Evolutionary conservation across 2,888 invertebrate genomes (phyloP).

Genomic region (Uropetala carovei): DNA sequence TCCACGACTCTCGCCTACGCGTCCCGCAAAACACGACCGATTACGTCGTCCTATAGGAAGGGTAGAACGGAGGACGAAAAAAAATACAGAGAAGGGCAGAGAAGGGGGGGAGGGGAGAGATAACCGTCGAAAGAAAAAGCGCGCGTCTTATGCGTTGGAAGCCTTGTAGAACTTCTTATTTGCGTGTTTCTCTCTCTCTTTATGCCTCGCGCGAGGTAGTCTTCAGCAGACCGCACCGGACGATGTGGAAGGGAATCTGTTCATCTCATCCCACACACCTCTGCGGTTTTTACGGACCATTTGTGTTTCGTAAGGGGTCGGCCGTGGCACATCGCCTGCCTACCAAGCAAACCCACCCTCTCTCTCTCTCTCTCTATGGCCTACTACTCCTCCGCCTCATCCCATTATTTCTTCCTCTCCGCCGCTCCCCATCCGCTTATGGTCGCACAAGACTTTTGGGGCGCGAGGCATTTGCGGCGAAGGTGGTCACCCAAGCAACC

Average conservation of each 20-base stretch:
- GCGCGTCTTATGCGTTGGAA: neutral
- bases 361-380: neutral
- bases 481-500: conserved; percentile 56
- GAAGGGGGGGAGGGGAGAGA: neutral
- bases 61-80: neutral
- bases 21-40: neutral
- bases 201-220: conserved; percentile 1
- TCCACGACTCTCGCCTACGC: neutral
- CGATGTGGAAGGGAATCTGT: conserved; percentile 62
- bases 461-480: conserved; percentile 46
- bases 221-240: conserved; percentile 57
- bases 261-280: conserved; percentile 57
- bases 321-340: conserved; percentile 32
- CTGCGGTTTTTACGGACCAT: conserved; percentile 64
- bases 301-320: conserved; percentile 47
- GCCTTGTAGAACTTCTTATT: conserved; percentile 52
- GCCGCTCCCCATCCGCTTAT: conserved; percentile 40
- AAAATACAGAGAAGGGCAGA: neutral
- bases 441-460: conserved; percentile 46
- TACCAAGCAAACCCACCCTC: neutral
- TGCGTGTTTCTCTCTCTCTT: conserved; percentile 14
- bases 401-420: neutral
- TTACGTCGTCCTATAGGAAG: neutral
- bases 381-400: neutral
- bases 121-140: neutral